These are phyloP conservation scores for Catamblyrhynchus diadema DNA, from an alignment of 2,797 vertebrate species.

Conservation along the genomic window DNA sequence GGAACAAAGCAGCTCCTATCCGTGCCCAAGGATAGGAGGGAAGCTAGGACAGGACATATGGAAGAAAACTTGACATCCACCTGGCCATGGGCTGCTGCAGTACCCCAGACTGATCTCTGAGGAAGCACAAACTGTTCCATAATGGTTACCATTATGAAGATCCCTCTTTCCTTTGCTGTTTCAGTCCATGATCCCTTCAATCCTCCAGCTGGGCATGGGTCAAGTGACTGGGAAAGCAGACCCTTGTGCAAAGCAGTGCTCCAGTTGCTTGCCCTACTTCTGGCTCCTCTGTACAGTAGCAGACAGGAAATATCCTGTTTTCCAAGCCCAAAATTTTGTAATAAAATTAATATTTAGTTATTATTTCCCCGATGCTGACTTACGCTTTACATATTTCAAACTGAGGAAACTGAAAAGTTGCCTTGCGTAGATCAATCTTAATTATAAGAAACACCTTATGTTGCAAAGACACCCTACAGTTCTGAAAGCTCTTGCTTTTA, in stretches of 20 bases:
- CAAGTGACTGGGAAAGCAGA: not conserved
- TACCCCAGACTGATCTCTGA: not conserved
- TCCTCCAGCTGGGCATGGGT: not conserved
- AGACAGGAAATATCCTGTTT: not conserved
- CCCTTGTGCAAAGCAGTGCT: not conserved
- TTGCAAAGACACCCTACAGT: not conserved
- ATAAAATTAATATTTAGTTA: not conserved
- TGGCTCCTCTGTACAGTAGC: not conserved
- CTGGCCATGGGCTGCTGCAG: not conserved
- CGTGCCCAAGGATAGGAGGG: too few species aligned
- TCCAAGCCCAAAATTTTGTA: not conserved
- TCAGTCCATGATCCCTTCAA: not conserved
- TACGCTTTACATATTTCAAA: not conserved
- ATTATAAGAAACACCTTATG: not conserved
- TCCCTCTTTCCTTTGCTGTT: not conserved
- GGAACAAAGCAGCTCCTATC: not conserved
- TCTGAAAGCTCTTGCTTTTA: not conserved
- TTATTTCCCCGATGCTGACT: not conserved
- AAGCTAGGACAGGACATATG: not conserved
- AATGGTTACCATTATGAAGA: not conserved
- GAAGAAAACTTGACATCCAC: not conserved
- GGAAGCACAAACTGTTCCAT: not conserved
- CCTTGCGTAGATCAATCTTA: not conserved
- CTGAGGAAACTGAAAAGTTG: not conserved
- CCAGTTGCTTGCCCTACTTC: not conserved